phyloP scores from a whole-genome alignment of 2,888 invertebrate species.

The Plebejus argus region DNA sequence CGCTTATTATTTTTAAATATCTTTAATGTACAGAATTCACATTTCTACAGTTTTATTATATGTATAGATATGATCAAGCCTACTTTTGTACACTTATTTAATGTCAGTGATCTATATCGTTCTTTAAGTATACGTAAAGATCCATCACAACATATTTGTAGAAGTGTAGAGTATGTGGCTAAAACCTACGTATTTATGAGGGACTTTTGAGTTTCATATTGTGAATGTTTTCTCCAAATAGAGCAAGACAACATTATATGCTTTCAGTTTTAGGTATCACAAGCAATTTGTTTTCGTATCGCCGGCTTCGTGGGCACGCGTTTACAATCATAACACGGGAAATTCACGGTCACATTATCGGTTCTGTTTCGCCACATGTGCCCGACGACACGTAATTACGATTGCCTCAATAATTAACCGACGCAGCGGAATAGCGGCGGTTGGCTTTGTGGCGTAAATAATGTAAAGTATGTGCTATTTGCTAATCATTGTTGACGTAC shows the following conservation, averaged over 20 bases:
- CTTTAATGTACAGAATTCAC: too few relatives aligned
- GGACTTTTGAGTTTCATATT: too few relatives aligned
- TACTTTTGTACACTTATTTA: too few relatives aligned
- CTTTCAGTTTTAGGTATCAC: neutral
- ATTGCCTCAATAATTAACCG: slow-evolving; percentile 52
- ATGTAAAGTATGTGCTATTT: slow-evolving; percentile 16
- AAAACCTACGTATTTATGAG: too few relatives aligned
- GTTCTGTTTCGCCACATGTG: slow-evolving; percentile 52
- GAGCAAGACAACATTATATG: neutral
- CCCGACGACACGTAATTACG: slow-evolving; percentile 51
- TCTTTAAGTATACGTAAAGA: too few relatives aligned
- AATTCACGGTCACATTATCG: slow-evolving; percentile 51
- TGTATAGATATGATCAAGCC: too few relatives aligned
- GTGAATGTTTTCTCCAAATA: neutral
- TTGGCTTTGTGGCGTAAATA: slow-evolving; percentile 19
- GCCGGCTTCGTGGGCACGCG: neutral
- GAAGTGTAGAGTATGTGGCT: too few relatives aligned
- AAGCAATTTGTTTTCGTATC: neutral
- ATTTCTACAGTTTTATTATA: too few relatives aligned
- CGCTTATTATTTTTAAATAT: too few relatives aligned
- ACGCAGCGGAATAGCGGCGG: slow-evolving; percentile 44
- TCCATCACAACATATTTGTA: too few relatives aligned
- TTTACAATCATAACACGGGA: slow-evolving; percentile 54
- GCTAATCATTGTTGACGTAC: slow-evolving; percentile 33
- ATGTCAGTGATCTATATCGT: too few relatives aligned